These are phyloP conservation scores for Pseudomyrmex flavicornis DNA, from an alignment of 1,140 invertebrate genomes.

Conservation along the genomic window DNA sequence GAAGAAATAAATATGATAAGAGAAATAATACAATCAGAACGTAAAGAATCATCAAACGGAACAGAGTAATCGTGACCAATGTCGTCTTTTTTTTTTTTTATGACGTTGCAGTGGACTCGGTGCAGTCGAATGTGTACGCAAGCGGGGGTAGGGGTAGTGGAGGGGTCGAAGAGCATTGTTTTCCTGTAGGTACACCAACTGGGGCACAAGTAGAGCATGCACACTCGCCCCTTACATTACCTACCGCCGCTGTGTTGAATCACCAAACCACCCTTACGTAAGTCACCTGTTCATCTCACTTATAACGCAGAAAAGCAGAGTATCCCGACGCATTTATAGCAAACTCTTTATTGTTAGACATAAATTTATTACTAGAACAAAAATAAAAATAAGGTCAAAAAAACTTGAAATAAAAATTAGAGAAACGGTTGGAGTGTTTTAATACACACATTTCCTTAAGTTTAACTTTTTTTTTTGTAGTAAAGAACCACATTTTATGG, in stretches of 20 bases:
- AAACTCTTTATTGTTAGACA: not conserved
- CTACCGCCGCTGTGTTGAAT: slow-evolving; percentile 83
- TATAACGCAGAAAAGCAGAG: not conserved
- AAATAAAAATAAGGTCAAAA: not conserved
- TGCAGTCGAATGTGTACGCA: slow-evolving; percentile 82
- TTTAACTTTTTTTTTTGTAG: not conserved
- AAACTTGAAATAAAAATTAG: not conserved
- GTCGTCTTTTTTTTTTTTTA: slow-evolving; percentile 45
- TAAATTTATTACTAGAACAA: not conserved
- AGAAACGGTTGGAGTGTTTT: not conserved
- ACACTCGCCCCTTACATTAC: slow-evolving; percentile 82
- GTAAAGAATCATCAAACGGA: not conserved
- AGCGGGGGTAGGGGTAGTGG: slow-evolving; percentile 77
- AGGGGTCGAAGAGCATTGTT: slow-evolving; percentile 78
- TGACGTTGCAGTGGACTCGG: slow-evolving; percentile 82
- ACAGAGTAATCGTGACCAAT: slow-evolving; percentile 36
- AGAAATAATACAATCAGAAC: not conserved
- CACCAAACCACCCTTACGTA: slow-evolving; percentile 83
- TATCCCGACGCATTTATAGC: not conserved
- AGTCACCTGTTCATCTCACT: slow-evolving; percentile 67
- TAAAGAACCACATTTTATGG: too few relatives aligned
- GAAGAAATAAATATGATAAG: too few relatives aligned
- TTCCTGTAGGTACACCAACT: slow-evolving; percentile 76
- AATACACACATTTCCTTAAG: not conserved
- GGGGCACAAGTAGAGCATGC: slow-evolving; percentile 80